A percentile compares a stretch with the other conserved stretches of the same genome.
Conservation (phyloP, 2,113 vertebrate genomes). For the Oxyruncus cristatus region DNA sequence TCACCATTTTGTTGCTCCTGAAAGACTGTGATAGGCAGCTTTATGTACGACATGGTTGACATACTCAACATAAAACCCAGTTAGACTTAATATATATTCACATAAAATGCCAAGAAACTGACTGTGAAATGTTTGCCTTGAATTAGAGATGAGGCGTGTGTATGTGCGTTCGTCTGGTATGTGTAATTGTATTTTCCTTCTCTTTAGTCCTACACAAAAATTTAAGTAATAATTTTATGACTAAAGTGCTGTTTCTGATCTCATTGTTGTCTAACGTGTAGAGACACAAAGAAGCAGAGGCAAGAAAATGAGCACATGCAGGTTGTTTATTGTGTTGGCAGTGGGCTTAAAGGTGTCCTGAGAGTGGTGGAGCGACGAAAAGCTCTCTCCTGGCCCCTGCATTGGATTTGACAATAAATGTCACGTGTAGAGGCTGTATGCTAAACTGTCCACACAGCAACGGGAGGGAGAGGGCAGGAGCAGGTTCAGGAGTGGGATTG, state of each 20-base stretch:
- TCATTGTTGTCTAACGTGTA: neutral
- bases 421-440: neutral
- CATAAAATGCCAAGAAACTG: slow-evolving; percentile 24
- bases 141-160: neutral
- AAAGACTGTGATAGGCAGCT: neutral
- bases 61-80: neutral
- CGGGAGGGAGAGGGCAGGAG: neutral
- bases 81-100: slow-evolving; percentile 26
- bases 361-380: fast-evolving
- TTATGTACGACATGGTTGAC: slow-evolving; percentile 18
- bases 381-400: neutral
- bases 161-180: neutral
- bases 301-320: neutral
- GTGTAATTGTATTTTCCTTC: neutral
- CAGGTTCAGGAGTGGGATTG: neutral
- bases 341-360: neutral
- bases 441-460: neutral
- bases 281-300: neutral
- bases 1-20: slow-evolving; percentile 25
- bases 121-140: slow-evolving; percentile 16
- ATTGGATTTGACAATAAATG: neutral
- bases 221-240: neutral
- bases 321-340: neutral
- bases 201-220: neutral
- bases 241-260: neutral